Percentiles rank a stretch among this genome's conserved stretches.
Conservation (phyloP, 30 jellyfish, hydroid and myxozoan genomes). For the Cassiopea xamachana region DNA sequence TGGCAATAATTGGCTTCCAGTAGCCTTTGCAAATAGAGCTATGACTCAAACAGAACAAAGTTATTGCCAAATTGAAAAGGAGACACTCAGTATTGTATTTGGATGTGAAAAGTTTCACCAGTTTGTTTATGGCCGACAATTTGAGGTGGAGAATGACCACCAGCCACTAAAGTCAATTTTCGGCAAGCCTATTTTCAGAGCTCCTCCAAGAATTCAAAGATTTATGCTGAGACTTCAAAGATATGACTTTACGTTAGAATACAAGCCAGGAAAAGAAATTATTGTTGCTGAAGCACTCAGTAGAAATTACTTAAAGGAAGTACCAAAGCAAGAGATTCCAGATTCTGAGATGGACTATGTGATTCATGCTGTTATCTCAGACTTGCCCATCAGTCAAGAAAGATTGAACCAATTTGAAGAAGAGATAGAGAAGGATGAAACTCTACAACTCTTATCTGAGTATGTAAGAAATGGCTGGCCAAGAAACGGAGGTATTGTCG, state of each 20-base stretch:
- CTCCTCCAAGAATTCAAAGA: conserved; percentile 74
- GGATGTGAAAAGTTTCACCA: conserved; percentile 68
- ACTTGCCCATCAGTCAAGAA: conserved; percentile 59
- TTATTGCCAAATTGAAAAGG: conserved; percentile 49
- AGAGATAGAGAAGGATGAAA: conserved; percentile 50
- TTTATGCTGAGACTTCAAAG: conserved; percentile 52
- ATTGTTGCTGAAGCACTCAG: conserved; percentile 30
- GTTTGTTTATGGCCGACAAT: conserved; percentile 45
- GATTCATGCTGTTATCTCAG: conserved; percentile 27
- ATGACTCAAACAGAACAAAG: conserved; percentile 40
- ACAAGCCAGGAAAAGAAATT: conserved; percentile 47
- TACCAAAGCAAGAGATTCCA: conserved; percentile 39
- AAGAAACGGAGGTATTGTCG: not conserved
- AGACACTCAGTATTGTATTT: conserved; percentile 61
- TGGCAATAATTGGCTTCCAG: conserved; percentile 21
- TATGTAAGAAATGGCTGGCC: conserved; percentile 56
- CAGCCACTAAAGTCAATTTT: conserved; percentile 69
- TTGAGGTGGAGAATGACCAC: conserved; percentile 53
- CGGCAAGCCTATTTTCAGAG: conserved; percentile 47
- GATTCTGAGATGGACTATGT: conserved; percentile 55
- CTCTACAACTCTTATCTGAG: not conserved
- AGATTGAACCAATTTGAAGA: conserved; percentile 36
- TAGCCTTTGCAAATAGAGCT: conserved; percentile 34
- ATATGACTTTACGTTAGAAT: conserved; percentile 37
- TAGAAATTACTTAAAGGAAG: conserved; percentile 9